phyloP scores from a whole-genome alignment of 1,140 invertebrate species.

The Adoxophyes honmai region DNA sequence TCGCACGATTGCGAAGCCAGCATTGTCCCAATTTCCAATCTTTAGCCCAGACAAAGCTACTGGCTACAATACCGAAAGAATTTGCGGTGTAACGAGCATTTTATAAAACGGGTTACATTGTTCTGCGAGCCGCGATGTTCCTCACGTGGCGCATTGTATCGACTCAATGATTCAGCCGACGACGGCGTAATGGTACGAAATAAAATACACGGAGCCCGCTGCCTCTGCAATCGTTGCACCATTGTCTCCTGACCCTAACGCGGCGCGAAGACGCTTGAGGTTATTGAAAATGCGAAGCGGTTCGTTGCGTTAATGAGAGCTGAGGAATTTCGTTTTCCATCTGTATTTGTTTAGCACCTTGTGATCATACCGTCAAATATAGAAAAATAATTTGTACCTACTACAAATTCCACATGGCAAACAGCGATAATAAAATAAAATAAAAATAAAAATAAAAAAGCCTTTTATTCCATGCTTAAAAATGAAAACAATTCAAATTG shows the following conservation, averaged over 20 bases:
- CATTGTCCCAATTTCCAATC: slow-evolving; percentile 8
- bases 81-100: neutral
- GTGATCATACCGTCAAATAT: too few relatives aligned
- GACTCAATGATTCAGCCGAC: slow-evolving; percentile 49
- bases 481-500: too few relatives aligned
- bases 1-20: too few relatives aligned
- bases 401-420: too few relatives aligned
- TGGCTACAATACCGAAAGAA: slow-evolving; percentile 4
- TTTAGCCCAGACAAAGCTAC: slow-evolving; percentile 1
- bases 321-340: too few relatives aligned
- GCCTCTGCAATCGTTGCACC: slow-evolving; percentile 50
- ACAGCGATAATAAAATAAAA: too few relatives aligned
- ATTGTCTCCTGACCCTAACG: slow-evolving; percentile 52
- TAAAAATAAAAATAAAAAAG: too few relatives aligned
- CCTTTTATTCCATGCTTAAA: too few relatives aligned
- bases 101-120: slow-evolving; percentile 11
- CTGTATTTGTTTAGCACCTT: too few relatives aligned
- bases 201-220: slow-evolving; percentile 50
- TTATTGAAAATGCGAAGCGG: slow-evolving; percentile 34
- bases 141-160: slow-evolving; percentile 37
- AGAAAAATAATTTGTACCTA: too few relatives aligned
- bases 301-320: slow-evolving; percentile 16
- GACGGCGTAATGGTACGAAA: slow-evolving; percentile 57
- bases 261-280: slow-evolving; percentile 51
- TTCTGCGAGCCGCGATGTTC: slow-evolving; percentile 10